Percentiles rank a stretch among this genome's conserved stretches.
These are phyloP conservation scores for Octodon degus DNA, from an alignment of 2,113 vertebrate genomes.

Conservation along the genomic window DNA sequence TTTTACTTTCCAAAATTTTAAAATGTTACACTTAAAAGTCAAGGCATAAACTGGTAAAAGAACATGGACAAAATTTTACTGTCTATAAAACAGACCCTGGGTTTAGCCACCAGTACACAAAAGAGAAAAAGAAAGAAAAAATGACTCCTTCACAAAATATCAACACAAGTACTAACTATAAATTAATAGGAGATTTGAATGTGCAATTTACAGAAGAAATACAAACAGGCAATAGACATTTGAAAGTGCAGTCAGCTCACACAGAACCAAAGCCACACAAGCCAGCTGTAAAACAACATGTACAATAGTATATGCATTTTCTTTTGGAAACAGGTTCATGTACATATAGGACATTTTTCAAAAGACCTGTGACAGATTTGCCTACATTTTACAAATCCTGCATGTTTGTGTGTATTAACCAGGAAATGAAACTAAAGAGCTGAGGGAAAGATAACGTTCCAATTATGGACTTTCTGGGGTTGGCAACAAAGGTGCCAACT, in stretches of 20 bases:
- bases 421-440: neutral
- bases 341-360: neutral
- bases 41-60: slow-evolving; percentile 7
- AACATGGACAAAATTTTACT: neutral
- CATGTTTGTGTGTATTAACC: neutral
- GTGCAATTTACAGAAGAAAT: slow-evolving; percentile 13
- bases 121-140: neutral
- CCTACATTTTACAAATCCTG: slow-evolving; percentile 1
- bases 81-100: neutral
- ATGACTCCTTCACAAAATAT: neutral
- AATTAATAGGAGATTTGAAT: neutral
- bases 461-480: neutral
- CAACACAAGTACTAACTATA: slow-evolving; percentile 5
- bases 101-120: neutral
- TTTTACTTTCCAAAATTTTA: slow-evolving; percentile 45
- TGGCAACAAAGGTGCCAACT: neutral
- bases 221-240: neutral
- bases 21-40: slow-evolving; percentile 6
- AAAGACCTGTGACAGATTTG: neutral
- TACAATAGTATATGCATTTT: neutral
- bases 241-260: neutral
- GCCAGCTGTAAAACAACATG: neutral
- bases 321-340: neutral
- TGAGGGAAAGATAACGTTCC: neutral
- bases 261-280: neutral